Base-by-base conservation (phyloP, 92 coral and sea anemone genomes). In the Pocillopora meandrina region DNA sequence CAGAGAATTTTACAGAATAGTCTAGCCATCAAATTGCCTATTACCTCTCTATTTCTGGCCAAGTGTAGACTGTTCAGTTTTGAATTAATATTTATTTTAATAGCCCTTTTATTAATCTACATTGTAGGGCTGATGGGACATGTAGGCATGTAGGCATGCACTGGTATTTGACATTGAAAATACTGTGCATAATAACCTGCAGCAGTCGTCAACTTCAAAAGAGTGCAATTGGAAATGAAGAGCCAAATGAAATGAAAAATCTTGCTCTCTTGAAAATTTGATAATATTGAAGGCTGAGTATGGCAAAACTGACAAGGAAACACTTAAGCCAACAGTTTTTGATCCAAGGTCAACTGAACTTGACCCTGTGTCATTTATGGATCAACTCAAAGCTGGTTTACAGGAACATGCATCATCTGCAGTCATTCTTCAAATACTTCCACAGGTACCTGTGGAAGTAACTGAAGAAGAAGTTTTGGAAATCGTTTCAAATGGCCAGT, bases 101-200 rank as follows among this genome's bases (percentile, higher is more conserved):
- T 12, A 70, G n/a, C 74, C 55, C 20, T 70, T 70, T 72, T 72
- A 60, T 72, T 0, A 9, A 64, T 65, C 19, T 42, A 74, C 12
- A 8, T 87, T 82, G 68, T 75, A 88, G 88, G 10, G 84, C 84
- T 65, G 85, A 83, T 88, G 88, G 85, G 34, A 74, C 85, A 61
- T 88, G 78, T 34, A 77, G 84, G 77, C 79, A 89, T 63, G 82
- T 84, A n/a, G 82, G 78, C 16, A 23, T 23, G 92, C 92, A 20
- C 73, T 60, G 20, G 58, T 84, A 35, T 89, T 84, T 84, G 89
- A 84, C 64, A 61, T 89, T 15, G 80, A 79, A 36, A 4, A n/a
- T 2, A 23, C 26, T 23, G 26, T 23, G 26, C 26, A 23, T 23
- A 23, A 23, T 23, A 23, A 23, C 26, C 26, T 23, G 26, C 26